Evolutionary conservation across 2,797 vertebrate species (phyloP), one percentile per base, ranked within the genome.

Genomic region (Sebastes nivosus): DNA sequence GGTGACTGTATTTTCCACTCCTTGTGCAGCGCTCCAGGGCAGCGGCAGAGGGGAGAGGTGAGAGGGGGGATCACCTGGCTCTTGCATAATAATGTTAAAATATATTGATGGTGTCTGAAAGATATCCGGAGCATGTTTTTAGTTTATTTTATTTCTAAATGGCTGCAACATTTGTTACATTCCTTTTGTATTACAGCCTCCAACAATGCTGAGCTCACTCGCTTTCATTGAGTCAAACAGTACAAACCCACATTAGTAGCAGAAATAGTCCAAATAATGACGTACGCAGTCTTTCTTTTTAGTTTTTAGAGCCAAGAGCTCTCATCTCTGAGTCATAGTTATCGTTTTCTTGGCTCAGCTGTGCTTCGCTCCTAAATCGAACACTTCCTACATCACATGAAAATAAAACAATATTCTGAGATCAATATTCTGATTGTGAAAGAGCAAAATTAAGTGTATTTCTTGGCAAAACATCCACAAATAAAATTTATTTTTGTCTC

Each of bases 1-100:
- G 95, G 79, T 60, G 65, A 74, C 81, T 87, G 84, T 92, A 94
- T 96, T 96, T 96, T 96, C 95, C 95, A 96, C 95, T 96, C 94
- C 95, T 94, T 95, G 91, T 95, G 94, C 93, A 94, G 95, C 64
- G 14, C 87, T 79, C 50, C 36, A 77, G 65, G 78, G 66, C 30
- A 65, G 69, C 11, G 54, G 77, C 72, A 69, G 75, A 74, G 60
- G 10, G 67, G 79, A 69, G 75, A 69, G 60, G 61, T 63, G 81
- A 67, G 72, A 50, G 58, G 32, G 24, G 75, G 87, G 87, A 88
- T 90, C 82, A 84, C 91, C 81, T 88, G 82, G n/a, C 66, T 78
- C 68, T 83, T 66, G 59, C 27, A 34, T 72, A 72, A 81, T 78
- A 67, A 67, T 84, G 30, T 72, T 72, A 66, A 55, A 70, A 61